Base-by-base conservation (phyloP, 2,113 vertebrate species). In the Mionectes macconnelli region DNA sequence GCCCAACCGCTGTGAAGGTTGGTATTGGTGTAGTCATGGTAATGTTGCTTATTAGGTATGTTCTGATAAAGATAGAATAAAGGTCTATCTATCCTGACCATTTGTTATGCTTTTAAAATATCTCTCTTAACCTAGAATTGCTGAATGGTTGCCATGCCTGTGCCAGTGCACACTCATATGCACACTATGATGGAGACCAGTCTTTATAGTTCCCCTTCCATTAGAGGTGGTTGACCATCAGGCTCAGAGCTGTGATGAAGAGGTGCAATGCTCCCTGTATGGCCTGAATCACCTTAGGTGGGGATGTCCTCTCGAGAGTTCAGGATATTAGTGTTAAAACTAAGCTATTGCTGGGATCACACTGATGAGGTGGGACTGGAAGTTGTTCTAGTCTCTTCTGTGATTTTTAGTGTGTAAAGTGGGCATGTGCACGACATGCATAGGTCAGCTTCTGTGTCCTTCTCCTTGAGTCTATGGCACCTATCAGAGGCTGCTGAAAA, bases 111-210 rank as follows among this genome's bases (percentile, higher is more conserved):
- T 79, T 85, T 78, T 37, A 56, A 64, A 8, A 69, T 31, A 10
- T 27, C 11, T 28, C 19, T 94, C 14, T 68, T 17, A 52, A n/a
- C n/a, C 27, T 37, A 10, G 19, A 85, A 49, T 31, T 52, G 52
- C 64, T 62, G 55, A 70, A 39, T 56, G 23, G 33, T 19, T 94
- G 68, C n/a, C 22, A 2, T 2, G 8, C n/a, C 55, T 69, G 28
- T 74, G 31, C 12, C 67, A 40, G 14, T 3, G 33, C 35, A 49
- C 0, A 7, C 60, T 62, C 17, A 6, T 0, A 0, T 10, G 9
- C 4, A 1, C 24, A 22, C 25, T 82, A 24, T 24, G 64, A 44
- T 21, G 33, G 37, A 73, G 6, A 49, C 13, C 0, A 8, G 63
- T 27, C 56, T 35, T 30, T 37, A 6, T 14, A 37, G n/a, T 3